Percentiles rank a stretch among this genome's conserved stretches.
Evolutionary conservation across 1,140 invertebrate species (phyloP).

Genomic region (Stegodyphus mimosarum): DNA sequence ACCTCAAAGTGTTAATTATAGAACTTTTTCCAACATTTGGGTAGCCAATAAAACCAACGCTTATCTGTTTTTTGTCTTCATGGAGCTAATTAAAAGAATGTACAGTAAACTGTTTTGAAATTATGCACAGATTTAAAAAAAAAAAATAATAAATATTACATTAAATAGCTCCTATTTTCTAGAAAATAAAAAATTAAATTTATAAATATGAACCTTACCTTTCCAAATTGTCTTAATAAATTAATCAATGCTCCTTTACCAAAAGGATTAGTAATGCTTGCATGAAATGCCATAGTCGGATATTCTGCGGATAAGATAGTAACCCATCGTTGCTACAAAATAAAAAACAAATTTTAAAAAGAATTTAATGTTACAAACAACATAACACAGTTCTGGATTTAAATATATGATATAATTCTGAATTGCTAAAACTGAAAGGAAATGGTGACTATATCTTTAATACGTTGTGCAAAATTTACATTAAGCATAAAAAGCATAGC

Average conservation of each 20-base stretch:
- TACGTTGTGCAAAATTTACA: no score
- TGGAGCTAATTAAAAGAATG: conserved; percentile 74
- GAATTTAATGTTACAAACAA: background rate
- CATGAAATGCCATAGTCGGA: conserved; percentile 98
- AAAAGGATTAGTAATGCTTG: conserved; percentile 97
- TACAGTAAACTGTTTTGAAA: background rate
- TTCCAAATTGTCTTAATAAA: conserved; percentile 94
- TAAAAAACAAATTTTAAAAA: conserved; percentile 8
- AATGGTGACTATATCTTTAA: no score
- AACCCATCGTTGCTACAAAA: conserved; percentile 85
- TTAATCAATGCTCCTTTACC: conserved; percentile 98
- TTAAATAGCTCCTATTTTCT: background rate
- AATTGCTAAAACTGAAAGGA: background rate
- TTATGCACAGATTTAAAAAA: background rate
- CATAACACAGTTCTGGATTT: background rate
- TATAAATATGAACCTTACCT: conserved; percentile 69
- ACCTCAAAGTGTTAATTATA: conserved; percentile 94
- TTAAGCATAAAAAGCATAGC: no score
- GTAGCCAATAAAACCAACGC: conserved; percentile 98
- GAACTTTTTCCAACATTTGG: conserved; percentile 99
- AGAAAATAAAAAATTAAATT: background rate
- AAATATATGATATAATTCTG: background rate
- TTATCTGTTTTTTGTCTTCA: conserved; percentile 96
- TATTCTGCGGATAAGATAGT: conserved; percentile 91
- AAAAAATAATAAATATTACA: background rate